A percentile compares a stretch with the other conserved stretches of the same genome.
These are phyloP conservation scores for Lochmaea crataegi DNA, from an alignment of 2,888 invertebrate genomes.

Conservation along the genomic window DNA sequence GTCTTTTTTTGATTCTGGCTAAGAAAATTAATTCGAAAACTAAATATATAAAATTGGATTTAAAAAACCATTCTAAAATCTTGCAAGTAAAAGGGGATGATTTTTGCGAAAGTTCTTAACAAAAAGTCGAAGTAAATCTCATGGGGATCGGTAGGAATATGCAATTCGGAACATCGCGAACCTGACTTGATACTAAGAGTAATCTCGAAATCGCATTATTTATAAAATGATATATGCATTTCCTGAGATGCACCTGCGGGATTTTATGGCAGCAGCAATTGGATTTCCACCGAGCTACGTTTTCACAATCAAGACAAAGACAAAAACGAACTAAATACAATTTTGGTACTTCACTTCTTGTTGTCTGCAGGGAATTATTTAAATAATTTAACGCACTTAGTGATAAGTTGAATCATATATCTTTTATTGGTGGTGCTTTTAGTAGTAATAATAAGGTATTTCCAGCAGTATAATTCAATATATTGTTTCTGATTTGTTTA, in stretches of 20 bases:
- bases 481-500: too few species aligned
- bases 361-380: too few species aligned
- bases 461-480: too few species aligned
- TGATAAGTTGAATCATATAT: too few species aligned
- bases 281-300: slow-evolving; percentile 17
- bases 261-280: slow-evolving; percentile 19
- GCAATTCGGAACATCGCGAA: too few species aligned
- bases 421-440: too few species aligned
- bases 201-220: slow-evolving; percentile 25
- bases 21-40: neutral
- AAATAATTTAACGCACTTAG: too few species aligned
- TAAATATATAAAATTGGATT: neutral
- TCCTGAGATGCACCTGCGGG: slow-evolving; percentile 26
- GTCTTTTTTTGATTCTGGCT: too few species aligned
- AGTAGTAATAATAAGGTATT: too few species aligned
- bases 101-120: neutral
- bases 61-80: neutral
- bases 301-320: slow-evolving; percentile 14
- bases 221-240: slow-evolving; percentile 32
- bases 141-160: slow-evolving; percentile 17
- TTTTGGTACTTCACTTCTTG: too few species aligned
- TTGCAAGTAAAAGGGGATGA: neutral
- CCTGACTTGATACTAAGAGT: slow-evolving; percentile 19
- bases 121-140: neutral
- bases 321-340: too few species aligned